These are phyloP conservation scores for Andricus quercusramuli DNA, from an alignment of 2,888 invertebrate genomes.

Conservation along the genomic window DNA sequence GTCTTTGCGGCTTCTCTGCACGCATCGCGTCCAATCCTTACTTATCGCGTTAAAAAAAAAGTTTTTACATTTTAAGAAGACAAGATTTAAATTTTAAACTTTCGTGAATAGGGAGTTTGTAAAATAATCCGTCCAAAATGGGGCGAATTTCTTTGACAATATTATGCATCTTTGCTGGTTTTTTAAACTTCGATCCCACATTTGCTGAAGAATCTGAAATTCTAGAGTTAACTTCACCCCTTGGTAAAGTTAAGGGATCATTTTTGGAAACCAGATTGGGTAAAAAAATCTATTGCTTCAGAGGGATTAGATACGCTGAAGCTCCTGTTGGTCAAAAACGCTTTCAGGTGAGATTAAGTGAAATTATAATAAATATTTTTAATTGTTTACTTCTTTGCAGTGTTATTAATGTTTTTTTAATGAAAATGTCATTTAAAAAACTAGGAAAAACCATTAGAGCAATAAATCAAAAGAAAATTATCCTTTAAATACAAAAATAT, in stretches of 20 bases:
- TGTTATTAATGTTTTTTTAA: too few species aligned
- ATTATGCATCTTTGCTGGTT: conserved; percentile 13
- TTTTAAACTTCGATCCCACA: background rate
- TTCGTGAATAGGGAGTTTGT: conserved; percentile 1
- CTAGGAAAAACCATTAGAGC: too few species aligned
- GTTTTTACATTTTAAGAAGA: background rate
- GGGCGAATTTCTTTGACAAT: background rate
- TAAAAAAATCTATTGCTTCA: conserved; percentile 64
- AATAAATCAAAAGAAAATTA: too few species aligned
- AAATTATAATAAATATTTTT: background rate
- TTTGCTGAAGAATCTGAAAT: conserved; percentile 34
- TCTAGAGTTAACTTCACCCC: conserved; percentile 34
- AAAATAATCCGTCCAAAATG: conserved; percentile 21
- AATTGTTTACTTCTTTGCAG: background rate
- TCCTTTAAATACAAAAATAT: too few species aligned
- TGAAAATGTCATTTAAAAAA: too few species aligned
- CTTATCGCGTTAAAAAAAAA: background rate
- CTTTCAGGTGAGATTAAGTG: conserved; percentile 56
- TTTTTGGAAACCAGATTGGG: conserved; percentile 60
- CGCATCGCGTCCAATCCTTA: conserved; percentile 6
- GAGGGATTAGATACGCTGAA: conserved; percentile 61
- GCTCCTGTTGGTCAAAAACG: conserved; percentile 58
- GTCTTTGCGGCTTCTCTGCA: conserved; percentile 16
- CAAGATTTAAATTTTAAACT: background rate
- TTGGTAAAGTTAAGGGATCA: conserved; percentile 64